These are phyloP conservation scores for Perizoma affinitatum DNA, from an alignment of 2,888 invertebrate species.

Conservation along the genomic window DNA sequence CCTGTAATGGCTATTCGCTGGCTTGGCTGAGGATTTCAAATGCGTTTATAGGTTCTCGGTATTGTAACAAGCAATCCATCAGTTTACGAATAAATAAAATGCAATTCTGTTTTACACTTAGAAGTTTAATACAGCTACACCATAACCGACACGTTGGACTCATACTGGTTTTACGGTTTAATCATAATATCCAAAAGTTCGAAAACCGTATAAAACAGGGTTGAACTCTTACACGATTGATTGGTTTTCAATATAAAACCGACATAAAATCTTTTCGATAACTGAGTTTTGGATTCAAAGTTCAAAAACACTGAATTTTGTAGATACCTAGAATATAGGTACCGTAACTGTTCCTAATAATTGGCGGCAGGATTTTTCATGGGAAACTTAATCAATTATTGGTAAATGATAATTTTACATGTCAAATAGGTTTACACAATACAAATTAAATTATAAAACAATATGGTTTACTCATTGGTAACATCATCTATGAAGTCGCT, in stretches of 20 bases:
- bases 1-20: conserved; percentile 67
- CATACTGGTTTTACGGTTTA: conserved; percentile 20
- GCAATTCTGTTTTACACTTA: conserved; percentile 15
- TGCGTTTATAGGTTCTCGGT: background rate
- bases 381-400: too few species aligned
- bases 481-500: too few species aligned
- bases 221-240: conserved; percentile 40
- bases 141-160: conserved; percentile 10
- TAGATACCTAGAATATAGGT: too few species aligned
- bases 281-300: conserved; percentile 1
- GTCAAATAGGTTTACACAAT: too few species aligned
- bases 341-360: too few species aligned
- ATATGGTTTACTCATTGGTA: too few species aligned
- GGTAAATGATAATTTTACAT: too few species aligned
- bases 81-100: conserved; percentile 19
- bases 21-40: conserved; percentile 60
- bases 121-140: conserved; percentile 5
- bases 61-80: conserved; percentile 22
- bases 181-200: conserved; percentile 19
- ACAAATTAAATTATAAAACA: too few species aligned
- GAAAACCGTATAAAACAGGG: conserved; percentile 21
- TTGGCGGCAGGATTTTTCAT: too few species aligned
- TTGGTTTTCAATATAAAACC: conserved; percentile 40
- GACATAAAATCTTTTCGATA: conserved; percentile 1
- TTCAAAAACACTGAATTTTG: too few species aligned